Conservation (phyloP, 2,113 vertebrate genomes). For the Oryzias curvinotus region DNA sequence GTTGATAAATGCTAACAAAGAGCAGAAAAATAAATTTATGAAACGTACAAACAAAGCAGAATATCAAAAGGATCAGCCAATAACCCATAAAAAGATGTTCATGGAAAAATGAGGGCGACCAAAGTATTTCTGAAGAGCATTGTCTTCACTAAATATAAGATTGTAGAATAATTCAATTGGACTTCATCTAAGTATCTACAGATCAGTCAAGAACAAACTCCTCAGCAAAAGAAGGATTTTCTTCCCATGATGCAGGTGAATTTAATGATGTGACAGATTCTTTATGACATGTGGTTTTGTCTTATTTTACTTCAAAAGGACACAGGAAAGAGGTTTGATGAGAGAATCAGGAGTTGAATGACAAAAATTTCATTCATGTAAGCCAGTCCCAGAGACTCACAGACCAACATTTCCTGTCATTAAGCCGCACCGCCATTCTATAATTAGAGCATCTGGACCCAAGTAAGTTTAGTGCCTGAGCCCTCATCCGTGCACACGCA, state of each 20-base stretch:
- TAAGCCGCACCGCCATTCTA: constrained; percentile 61
- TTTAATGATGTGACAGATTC: not conserved
- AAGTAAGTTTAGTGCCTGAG: constrained; percentile 52
- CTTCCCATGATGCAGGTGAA: not conserved
- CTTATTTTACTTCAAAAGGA: constrained; percentile 2
- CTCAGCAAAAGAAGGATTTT: no score
- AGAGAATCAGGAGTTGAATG: constrained; percentile 50
- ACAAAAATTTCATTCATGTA: constrained; percentile 46
- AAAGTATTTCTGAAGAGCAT: no score
- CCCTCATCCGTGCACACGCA: constrained; percentile 30
- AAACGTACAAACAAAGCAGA: no score
- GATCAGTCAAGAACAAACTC: no score
- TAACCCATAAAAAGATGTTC: no score
- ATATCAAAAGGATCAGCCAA: no score
- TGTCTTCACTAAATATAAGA: no score
- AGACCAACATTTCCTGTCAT: constrained; percentile 62
- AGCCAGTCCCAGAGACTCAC: constrained; percentile 17
- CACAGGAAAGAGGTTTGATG: constrained; percentile 4
- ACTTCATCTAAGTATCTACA: no score
- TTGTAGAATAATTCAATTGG: no score
- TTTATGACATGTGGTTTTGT: not conserved
- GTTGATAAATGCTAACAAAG: no score
- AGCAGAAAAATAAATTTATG: no score
- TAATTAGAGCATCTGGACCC: constrained; percentile 72
- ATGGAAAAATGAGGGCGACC: no score